Conservation (phyloP, 2,888 invertebrate genomes). For the Philonicus albiceps region DNA sequence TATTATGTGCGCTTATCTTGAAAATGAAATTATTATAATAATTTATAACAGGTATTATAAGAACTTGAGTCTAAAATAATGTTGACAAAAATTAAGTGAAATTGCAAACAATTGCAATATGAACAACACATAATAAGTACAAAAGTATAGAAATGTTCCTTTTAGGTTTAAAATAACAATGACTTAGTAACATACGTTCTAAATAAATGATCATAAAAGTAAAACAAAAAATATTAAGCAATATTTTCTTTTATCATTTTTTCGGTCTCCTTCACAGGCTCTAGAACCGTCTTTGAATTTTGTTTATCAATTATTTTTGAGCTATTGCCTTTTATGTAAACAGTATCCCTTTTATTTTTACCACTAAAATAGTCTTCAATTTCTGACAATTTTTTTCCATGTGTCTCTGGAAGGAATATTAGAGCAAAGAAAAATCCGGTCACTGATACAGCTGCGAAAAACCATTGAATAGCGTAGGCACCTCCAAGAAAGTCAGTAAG, state of each 20-base stretch:
- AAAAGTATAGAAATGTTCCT: background rate
- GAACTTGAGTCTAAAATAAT: background rate
- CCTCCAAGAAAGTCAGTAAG: conserved; percentile 61
- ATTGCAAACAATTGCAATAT: background rate
- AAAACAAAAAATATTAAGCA: background rate
- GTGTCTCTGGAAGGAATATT: conserved; percentile 70
- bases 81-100: background rate
- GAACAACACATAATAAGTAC: background rate
- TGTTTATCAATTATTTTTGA: conserved; percentile 41
- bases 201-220: background rate
- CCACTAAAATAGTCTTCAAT: conserved; percentile 70
- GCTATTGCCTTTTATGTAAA: conserved; percentile 39
- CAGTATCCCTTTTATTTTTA: conserved; percentile 54
- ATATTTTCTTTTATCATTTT: conserved; percentile 48
- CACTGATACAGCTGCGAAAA: conserved; percentile 66
- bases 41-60: background rate
- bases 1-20: background rate
- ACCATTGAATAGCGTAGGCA: conserved; percentile 66
- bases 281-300: conserved; percentile 47
- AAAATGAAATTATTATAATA: too few species aligned
- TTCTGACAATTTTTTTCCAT: conserved; percentile 69
- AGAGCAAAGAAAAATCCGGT: conserved; percentile 54
- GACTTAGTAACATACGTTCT: background rate
- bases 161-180: background rate
- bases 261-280: conserved; percentile 51